These are phyloP conservation scores for Lemur catta DNA, from an alignment of 2,797 vertebrate genomes.

Conservation along the genomic window DNA sequence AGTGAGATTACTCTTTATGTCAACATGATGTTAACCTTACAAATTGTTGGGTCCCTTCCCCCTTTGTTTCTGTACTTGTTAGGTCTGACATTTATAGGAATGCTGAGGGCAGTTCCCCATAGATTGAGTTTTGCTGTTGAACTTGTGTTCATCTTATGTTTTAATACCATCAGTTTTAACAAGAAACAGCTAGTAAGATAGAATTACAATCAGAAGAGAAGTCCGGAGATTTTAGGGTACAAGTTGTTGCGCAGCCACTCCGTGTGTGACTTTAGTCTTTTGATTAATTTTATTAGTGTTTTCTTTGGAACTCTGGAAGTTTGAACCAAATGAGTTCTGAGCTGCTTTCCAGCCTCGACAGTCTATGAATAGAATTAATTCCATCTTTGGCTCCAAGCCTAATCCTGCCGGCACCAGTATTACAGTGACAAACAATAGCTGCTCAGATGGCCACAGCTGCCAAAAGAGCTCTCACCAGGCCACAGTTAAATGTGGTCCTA, in stretches of 20 bases:
- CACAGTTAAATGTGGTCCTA: neutral
- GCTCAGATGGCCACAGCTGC: conserved; percentile 64
- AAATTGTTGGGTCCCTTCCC: neutral
- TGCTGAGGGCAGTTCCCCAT: neutral
- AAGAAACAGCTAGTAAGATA: neutral
- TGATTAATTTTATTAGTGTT: conserved; percentile 21
- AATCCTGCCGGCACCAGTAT: conserved; percentile 71
- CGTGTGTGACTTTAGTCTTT: neutral
- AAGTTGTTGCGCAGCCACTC: neutral
- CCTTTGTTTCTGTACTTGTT: neutral
- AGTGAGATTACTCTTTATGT: neutral
- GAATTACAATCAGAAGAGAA: neutral
- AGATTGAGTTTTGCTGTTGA: neutral
- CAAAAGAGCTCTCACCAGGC: neutral
- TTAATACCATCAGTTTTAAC: neutral
- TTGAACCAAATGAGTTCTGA: neutral
- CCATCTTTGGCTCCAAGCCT: conserved; percentile 64
- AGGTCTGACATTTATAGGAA: neutral
- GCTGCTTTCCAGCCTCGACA: conserved; percentile 18
- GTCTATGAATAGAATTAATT: conserved; percentile 68
- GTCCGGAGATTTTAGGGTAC: neutral
- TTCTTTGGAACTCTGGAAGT: neutral
- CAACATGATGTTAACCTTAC: neutral
- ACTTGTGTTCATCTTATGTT: neutral
- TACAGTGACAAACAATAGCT: conserved; percentile 54